Conservation (phyloP, 2,113 vertebrate species). For the Mystacornis crossleyi region DNA sequence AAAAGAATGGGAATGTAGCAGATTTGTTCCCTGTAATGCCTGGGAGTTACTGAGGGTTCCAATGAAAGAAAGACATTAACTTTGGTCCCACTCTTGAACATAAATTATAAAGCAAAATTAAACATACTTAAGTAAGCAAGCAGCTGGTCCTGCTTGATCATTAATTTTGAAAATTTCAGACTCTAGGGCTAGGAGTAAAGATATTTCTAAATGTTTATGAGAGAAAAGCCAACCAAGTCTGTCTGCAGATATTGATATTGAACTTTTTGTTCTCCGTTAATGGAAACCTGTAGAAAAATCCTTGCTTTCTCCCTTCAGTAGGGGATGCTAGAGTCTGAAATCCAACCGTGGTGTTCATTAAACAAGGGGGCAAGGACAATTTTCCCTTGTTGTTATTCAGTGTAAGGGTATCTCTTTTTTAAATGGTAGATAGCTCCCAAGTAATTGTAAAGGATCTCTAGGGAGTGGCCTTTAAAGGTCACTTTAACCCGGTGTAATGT, state of each 20-base stretch:
- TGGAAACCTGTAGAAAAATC: neutral
- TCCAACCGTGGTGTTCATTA: neutral
- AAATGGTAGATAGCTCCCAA: neutral
- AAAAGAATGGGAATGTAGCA: neutral
- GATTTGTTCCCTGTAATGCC: neutral
- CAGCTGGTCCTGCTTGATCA: fast-evolving
- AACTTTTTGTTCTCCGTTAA: neutral
- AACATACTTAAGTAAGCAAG: neutral
- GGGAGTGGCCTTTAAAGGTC: constrained; percentile 34
- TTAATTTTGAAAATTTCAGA: neutral
- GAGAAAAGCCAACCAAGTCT: neutral
- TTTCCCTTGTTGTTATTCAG: neutral
- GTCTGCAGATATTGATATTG: neutral
- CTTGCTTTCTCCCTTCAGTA: neutral
- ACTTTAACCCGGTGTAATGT: neutral
- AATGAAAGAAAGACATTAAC: neutral
- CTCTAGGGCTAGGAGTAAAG: neutral
- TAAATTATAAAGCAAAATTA: neutral
- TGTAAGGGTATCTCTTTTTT: neutral
- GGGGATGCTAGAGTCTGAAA: neutral
- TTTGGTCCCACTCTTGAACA: neutral
- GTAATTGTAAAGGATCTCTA: neutral
- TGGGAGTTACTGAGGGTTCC: neutral
- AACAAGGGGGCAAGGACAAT: neutral
- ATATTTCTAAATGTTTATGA: neutral